phyloP scores from a whole-genome alignment of 2,888 invertebrate genomes.

The Sepiola atlantica region DNA sequence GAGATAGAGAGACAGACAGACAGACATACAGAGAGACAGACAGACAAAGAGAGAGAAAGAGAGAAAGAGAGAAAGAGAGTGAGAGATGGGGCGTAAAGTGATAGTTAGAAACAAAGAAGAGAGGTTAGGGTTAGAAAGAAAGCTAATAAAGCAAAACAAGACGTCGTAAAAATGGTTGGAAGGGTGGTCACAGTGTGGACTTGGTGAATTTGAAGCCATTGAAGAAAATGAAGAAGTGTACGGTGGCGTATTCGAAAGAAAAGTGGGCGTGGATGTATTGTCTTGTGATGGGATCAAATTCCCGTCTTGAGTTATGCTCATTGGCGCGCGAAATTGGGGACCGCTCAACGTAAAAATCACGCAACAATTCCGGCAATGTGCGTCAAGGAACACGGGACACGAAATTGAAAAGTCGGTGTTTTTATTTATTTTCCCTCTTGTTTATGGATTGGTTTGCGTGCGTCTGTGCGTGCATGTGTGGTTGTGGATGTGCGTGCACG shows the following conservation, averaged over 20 bases:
- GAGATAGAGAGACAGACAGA: background rate
- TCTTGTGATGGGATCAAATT: background rate
- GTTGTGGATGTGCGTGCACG: no score
- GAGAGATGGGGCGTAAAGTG: no score
- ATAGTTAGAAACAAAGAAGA: background rate
- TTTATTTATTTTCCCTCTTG: no score
- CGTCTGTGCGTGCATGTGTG: no score
- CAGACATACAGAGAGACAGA: no score
- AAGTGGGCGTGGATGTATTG: background rate
- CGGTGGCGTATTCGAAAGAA: background rate
- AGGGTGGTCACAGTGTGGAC: background rate
- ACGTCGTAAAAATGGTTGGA: background rate
- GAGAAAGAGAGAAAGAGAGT: no score
- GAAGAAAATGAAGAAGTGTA: background rate
- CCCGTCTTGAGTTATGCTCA: background rate
- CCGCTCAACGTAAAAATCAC: background rate
- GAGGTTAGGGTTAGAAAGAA: background rate
- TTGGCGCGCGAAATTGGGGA: background rate
- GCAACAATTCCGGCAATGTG: background rate
- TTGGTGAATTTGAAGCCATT: background rate
- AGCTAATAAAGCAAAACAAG: background rate
- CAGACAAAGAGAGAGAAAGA: no score
- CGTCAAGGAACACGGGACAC: background rate
- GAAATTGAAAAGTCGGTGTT: background rate
- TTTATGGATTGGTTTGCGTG: no score